These are phyloP conservation scores for Phyllotis vaccarum DNA, from an alignment of 2,797 vertebrate species.

Conservation along the genomic window DNA sequence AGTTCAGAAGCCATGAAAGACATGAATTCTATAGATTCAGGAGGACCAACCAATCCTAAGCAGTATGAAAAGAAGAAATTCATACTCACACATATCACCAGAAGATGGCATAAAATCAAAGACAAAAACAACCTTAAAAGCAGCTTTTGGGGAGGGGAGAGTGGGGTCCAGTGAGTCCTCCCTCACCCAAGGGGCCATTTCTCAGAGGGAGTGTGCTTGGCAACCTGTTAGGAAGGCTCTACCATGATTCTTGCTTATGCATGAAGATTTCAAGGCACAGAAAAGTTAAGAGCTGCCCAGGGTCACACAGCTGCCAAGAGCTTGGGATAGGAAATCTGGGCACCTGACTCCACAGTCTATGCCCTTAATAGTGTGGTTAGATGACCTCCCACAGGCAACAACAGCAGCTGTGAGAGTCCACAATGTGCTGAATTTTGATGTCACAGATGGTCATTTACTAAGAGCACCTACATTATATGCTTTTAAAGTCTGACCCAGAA, in stretches of 20 bases:
- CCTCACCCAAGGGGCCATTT: not conserved
- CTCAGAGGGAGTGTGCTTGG: not conserved
- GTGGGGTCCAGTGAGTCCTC: slow-evolving; percentile 30
- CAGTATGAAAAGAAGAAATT: not conserved
- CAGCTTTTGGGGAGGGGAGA: not conserved
- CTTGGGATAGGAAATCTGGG: not conserved
- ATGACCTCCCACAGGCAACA: not conserved
- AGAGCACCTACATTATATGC: not conserved
- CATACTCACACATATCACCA: not conserved
- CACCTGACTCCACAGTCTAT: not conserved
- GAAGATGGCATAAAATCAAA: slow-evolving; percentile 42
- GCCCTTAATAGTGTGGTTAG: not conserved
- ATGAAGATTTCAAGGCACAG: slow-evolving; percentile 16
- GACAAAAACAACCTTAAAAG: slow-evolving; percentile 37
- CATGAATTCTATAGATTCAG: not conserved
- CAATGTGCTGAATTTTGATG: not conserved
- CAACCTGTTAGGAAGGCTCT: not conserved
- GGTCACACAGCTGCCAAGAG: not conserved
- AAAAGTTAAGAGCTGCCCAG: not conserved
- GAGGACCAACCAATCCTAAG: not conserved
- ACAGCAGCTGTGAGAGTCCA: not conserved
- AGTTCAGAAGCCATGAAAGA: not conserved
- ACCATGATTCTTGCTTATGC: not conserved
- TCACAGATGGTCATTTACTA: not conserved
- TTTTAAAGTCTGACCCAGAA: slow-evolving; percentile 32